Evolutionary conservation across 2,888 invertebrate species (phyloP).

Genomic region (Syritta pipiens): DNA sequence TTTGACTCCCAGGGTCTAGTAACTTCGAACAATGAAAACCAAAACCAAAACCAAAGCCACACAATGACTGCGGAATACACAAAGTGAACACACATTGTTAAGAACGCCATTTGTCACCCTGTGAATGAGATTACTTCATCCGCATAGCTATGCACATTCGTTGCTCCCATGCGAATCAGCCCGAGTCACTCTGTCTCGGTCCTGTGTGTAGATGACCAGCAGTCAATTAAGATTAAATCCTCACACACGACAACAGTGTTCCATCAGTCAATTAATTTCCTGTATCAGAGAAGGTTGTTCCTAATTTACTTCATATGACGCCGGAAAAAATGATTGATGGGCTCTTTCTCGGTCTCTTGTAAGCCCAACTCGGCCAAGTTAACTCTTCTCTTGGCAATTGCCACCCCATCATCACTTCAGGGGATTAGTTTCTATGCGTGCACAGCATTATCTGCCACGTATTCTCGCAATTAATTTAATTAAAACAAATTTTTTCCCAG

Average conservation of each 20-base stretch:
- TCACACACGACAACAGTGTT: neutral
- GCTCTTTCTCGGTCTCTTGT: too few relatives aligned
- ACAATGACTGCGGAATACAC: too few relatives aligned
- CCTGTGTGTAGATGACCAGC: neutral
- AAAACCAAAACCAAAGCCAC: too few relatives aligned
- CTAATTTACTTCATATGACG: neutral
- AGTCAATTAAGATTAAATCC: neutral
- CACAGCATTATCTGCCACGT: too few relatives aligned
- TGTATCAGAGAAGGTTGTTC: neutral
- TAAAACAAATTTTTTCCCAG: constrained; percentile 27
- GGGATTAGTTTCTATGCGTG: neutral
- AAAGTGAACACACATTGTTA: too few relatives aligned
- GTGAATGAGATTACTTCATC: too few relatives aligned
- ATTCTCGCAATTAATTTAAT: constrained; percentile 41
- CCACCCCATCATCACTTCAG: neutral
- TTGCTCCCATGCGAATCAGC: too few relatives aligned
- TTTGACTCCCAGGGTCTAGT: too few relatives aligned
- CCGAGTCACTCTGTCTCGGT: too few relatives aligned
- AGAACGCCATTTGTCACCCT: neutral
- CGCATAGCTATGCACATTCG: too few relatives aligned
- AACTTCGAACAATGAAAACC: too few relatives aligned
- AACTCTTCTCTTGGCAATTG: neutral
- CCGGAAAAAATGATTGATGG: constrained; percentile 10
- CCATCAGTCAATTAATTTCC: neutral
- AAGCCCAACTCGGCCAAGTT: neutral